Evolutionary conservation across 2,797 vertebrate species (phyloP).

Genomic region (Masticophis lateralis): DNA sequence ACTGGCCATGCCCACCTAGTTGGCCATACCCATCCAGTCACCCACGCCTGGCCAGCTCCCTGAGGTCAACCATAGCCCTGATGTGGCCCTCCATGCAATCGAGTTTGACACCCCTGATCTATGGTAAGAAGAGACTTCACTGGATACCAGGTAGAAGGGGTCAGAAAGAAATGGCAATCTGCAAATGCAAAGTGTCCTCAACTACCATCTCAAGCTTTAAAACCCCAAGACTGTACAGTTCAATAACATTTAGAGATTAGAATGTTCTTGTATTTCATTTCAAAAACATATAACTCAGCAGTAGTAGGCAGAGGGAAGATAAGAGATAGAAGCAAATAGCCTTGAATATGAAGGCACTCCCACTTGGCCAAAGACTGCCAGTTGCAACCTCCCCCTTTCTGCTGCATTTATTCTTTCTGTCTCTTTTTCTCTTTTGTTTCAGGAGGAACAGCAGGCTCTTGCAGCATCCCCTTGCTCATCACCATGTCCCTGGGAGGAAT

Average conservation of each 20-base stretch:
- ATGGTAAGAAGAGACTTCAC: neutral
- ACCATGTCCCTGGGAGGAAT: constrained; percentile 71
- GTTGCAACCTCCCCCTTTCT: neutral
- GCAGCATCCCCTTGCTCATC: fast-evolving
- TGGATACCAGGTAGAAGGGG: neutral
- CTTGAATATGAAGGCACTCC: neutral
- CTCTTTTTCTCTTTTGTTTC: neutral
- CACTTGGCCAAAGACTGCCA: too few relatives aligned
- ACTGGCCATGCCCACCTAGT: too few relatives aligned
- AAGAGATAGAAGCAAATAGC: neutral
- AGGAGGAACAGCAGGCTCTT: neutral
- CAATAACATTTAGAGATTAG: neutral
- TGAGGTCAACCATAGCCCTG: too few relatives aligned
- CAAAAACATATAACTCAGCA: neutral
- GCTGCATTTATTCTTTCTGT: neutral
- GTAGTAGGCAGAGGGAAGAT: neutral
- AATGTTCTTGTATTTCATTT: neutral
- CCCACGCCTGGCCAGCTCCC: too few relatives aligned
- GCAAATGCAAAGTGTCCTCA: constrained; percentile 33
- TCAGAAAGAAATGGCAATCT: constrained; percentile 15
- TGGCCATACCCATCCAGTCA: too few relatives aligned
- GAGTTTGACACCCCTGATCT: too few relatives aligned
- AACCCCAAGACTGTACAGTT: constrained; percentile 1
- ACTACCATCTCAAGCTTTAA: neutral
- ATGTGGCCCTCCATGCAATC: too few relatives aligned